These are phyloP conservation scores for Dryadula phaetusa DNA, from an alignment of 2,888 invertebrate species.

Conservation along the genomic window DNA sequence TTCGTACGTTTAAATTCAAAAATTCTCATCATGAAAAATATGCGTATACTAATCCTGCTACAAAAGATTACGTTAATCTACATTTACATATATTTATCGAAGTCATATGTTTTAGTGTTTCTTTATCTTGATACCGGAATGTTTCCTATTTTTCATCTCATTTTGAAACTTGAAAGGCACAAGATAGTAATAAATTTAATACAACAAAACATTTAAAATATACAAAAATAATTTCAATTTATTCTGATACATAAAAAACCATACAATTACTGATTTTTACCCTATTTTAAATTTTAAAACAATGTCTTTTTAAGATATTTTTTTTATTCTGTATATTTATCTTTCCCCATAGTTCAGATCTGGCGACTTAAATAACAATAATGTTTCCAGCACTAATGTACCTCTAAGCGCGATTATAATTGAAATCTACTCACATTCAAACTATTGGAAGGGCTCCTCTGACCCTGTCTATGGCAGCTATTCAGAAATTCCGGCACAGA, in stretches of 20 bases:
- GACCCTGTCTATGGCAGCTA: neutral
- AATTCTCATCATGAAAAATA: too few relatives aligned
- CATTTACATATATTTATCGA: neutral
- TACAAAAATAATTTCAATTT: too few relatives aligned
- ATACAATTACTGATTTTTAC: too few relatives aligned
- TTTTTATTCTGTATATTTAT: too few relatives aligned
- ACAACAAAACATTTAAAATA: too few relatives aligned
- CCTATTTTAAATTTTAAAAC: too few relatives aligned
- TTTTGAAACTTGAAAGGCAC: neutral
- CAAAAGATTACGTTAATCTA: neutral
- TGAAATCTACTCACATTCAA: neutral
- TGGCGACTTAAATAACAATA: neutral
- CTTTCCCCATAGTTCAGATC: too few relatives aligned
- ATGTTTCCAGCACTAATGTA: neutral
- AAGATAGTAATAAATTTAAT: neutral
- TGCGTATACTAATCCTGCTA: too few relatives aligned
- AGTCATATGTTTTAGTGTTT: neutral
- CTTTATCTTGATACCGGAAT: neutral
- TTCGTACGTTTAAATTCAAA: too few relatives aligned
- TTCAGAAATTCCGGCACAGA: slow-evolving; percentile 82
- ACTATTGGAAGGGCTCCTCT: slow-evolving; percentile 2
- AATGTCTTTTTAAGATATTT: too few relatives aligned
- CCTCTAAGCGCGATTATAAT: neutral
- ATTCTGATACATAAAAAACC: too few relatives aligned
- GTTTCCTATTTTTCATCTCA: slow-evolving; percentile 6